Evolutionary conservation across 1,140 invertebrate species (phyloP), one percentile per base, ranked within the genome.

Genomic region (Metaphire vulgaris): DNA sequence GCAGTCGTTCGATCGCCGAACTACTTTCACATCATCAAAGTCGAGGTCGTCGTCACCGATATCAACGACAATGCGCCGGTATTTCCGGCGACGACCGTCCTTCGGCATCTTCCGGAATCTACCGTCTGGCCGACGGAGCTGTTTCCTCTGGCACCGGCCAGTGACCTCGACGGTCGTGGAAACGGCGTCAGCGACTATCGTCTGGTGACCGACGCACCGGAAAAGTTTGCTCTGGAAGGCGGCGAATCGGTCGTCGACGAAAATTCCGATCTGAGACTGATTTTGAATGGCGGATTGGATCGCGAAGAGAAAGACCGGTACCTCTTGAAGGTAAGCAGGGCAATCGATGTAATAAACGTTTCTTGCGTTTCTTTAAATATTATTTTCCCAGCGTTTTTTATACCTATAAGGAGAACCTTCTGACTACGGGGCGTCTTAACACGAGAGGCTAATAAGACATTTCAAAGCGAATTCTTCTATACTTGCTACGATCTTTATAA

Each of bases 41-140:
- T 93, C 0, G 89, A 86, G 15, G 88, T 93, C 12, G 86, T 87
- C 21, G 89, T 93, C 0, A 83, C 88, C 15, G 92, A 93, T 81
- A 91, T 90, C 77, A 92, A 94, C 79, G 92, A 93, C 84, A 85
- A 93, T 41, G 90, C 89, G 56, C 92, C 92, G 0, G 91, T 91
- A 80, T 95, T 95, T 82, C 92, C 91, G 0, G 88, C 89, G 70
- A 90, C 92, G 6, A 6, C 6, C 41, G 41, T 56, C 41, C 6
- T 12, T 6, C 6, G 21, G 21, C 41, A 56, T 6, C 6, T 56
- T 56, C 41, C 41, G 41, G 41, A 56, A 56, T 56, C 41, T 6
- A 56, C 41, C 21, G 6, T 12, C 6, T 56, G 6, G 6, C 41
- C 41, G 41, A 6, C 6, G 41, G 41, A 56, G 41, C 41, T 56